A percentile compares a stretch with the other conserved stretches of the same genome.
Conservation (phyloP, 2,888 invertebrate species). For the Eupithecia subumbrata region DNA sequence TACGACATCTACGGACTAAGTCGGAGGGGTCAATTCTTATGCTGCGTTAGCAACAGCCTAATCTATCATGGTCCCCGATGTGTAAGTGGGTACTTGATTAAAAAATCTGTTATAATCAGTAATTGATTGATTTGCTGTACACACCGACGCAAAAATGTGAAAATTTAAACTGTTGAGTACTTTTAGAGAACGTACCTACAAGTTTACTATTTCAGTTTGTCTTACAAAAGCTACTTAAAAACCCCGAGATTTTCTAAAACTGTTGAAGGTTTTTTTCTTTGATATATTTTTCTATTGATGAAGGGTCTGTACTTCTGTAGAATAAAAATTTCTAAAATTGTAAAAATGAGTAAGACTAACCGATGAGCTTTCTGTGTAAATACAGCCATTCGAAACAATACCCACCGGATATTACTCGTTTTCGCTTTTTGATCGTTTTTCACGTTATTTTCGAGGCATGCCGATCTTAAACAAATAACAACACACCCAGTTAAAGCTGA, state of each 20-base stretch:
- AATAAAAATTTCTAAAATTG: not conserved
- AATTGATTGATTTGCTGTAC: no score
- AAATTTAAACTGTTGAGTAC: no score
- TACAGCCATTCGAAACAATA: constrained; percentile 66
- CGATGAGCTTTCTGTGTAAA: constrained; percentile 13
- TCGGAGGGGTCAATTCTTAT: no score
- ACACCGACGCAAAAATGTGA: no score
- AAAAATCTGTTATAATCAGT: no score
- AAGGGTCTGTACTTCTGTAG: not conserved
- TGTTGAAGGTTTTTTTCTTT: not conserved
- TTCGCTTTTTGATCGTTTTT: constrained; percentile 76
- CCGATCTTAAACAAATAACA: constrained; percentile 68
- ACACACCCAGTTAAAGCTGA: constrained; percentile 53
- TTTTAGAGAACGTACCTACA: no score
- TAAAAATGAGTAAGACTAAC: not conserved
- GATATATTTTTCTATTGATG: not conserved
- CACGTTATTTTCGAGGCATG: constrained; percentile 69
- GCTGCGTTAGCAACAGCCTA: no score
- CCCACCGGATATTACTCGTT: constrained; percentile 80
- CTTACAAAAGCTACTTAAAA: not conserved
- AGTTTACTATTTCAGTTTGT: not conserved
- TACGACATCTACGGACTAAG: no score
- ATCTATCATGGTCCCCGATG: no score
- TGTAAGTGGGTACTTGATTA: no score
- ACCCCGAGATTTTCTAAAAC: not conserved